These are phyloP conservation scores for Platycercus adscitus DNA, from an alignment of 2,113 vertebrate species.

Conservation along the genomic window DNA sequence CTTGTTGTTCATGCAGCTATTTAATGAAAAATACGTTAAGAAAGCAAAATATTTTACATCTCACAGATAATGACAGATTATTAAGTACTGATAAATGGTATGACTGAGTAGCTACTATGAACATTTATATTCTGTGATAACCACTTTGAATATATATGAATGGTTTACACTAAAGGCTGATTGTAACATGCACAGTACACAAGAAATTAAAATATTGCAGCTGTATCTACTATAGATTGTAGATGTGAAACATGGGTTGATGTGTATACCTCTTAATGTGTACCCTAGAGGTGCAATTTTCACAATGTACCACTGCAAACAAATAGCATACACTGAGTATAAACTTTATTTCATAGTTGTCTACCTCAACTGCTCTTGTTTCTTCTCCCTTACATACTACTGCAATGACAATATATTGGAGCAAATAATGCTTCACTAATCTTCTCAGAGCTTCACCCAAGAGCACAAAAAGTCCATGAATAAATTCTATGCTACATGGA, in stretches of 20 bases:
- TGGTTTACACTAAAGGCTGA: neutral
- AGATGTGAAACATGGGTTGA: neutral
- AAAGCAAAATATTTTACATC: neutral
- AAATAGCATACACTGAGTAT: neutral
- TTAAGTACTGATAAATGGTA: neutral
- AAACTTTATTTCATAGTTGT: neutral
- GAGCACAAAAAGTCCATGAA: rapidly evolving
- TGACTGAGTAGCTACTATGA: neutral
- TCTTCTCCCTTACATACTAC: neutral
- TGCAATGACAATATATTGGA: neutral
- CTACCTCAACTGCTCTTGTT: neutral
- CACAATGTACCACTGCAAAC: neutral
- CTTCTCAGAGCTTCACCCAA: neutral
- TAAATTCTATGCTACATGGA: neutral
- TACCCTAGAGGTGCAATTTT: neutral
- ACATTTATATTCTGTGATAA: neutral
- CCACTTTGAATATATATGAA: neutral
- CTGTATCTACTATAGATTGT: neutral
- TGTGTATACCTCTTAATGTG: neutral
- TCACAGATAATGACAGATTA: neutral
- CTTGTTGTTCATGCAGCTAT: neutral
- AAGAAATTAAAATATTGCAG: neutral
- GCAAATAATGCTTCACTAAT: neutral
- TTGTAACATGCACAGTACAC: neutral
- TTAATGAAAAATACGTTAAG: neutral